Evolutionary conservation across 2,888 invertebrate genomes (phyloP).

Genomic region (Agrilus mali): DNA sequence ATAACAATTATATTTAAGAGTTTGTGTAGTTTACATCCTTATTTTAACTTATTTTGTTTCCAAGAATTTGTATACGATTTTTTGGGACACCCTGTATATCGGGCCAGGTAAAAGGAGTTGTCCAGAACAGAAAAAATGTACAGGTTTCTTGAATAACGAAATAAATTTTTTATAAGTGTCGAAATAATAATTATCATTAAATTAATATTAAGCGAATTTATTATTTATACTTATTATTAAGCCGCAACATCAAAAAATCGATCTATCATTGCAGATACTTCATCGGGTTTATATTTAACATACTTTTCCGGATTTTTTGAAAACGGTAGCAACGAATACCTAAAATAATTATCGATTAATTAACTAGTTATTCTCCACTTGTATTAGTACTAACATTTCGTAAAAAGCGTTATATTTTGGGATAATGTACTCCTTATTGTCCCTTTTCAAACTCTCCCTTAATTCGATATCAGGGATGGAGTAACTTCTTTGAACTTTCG

Average conservation of each 20-base stretch:
- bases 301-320: slow-evolving; percentile 92
- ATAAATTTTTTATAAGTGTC: too few species aligned
- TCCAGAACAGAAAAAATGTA: too few species aligned
- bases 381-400: slow-evolving; percentile 41
- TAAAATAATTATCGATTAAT: slow-evolving; percentile 26
- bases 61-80: too few species aligned
- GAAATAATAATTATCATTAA: too few species aligned
- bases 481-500: slow-evolving; percentile 75
- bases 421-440: slow-evolving; percentile 78
- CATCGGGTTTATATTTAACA: slow-evolving; percentile 76
- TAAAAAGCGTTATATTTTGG: slow-evolving; percentile 76
- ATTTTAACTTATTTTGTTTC: too few species aligned
- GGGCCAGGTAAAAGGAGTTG: too few species aligned
- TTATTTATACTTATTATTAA: slow-evolving; percentile 26
- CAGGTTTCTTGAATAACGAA: too few species aligned
- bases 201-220: not conserved
- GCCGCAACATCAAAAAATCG: slow-evolving; percentile 87
- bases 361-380: not conserved
- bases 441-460: slow-evolving; percentile 74
- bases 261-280: slow-evolving; percentile 72
- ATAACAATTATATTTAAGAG: too few species aligned
- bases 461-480: slow-evolving; percentile 88
- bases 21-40: too few species aligned
- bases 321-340: slow-evolving; percentile 64
- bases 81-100: too few species aligned